Evolutionary conservation across 2,797 vertebrate genomes (phyloP), one percentile per base, ranked within the genome.

Genomic region (Coilia nasus): DNA sequence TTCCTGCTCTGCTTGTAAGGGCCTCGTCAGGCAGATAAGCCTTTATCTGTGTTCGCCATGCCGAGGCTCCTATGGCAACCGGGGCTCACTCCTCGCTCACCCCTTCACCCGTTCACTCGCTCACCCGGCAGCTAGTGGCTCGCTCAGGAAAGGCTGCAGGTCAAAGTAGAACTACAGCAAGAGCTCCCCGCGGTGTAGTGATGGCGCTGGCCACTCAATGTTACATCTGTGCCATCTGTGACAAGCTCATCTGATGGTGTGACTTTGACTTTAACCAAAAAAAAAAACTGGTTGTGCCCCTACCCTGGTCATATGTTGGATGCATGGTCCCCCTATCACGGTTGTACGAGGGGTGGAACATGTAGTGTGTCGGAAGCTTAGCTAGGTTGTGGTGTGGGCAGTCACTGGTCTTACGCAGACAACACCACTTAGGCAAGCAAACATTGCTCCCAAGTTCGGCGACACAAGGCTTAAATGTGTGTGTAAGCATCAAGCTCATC

Each of bases 371-470:
- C 7, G 19, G 67, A 31, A 71, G 28, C 25, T 14, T 35, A 75
- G 28, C 67, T 78, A 21, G 6, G 15, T 17, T 44, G 35, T 78
- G 15, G 1, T 44, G 71, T 78, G 17, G 31, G 35, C 71, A 44
- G 17, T 78, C 28, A 78, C 71, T 78, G 31, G 25, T 84, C 25
- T 31, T 78, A 64, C 44, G 82, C 35, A 47, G 78, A 82, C 75
- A 83, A 17, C 23, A 85, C 17, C 75, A 35, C 71, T 81, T 56
- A 54, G 80, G 86, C 56, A 21, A 57, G 83, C 82, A 87, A 67
- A 71, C 41, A 85, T 85, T 78, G 84, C 84, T 83, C 47, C 78
- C 64, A 56, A 81, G 59, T 19, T 0, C 1, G 15, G 80, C 67
- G 81, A 67, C 46, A 71, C 50, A 67, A 75, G 56, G 84, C 59